These are phyloP conservation scores for Tiliqua scincoides DNA, from an alignment of 2,113 vertebrate species.

Conservation along the genomic window DNA sequence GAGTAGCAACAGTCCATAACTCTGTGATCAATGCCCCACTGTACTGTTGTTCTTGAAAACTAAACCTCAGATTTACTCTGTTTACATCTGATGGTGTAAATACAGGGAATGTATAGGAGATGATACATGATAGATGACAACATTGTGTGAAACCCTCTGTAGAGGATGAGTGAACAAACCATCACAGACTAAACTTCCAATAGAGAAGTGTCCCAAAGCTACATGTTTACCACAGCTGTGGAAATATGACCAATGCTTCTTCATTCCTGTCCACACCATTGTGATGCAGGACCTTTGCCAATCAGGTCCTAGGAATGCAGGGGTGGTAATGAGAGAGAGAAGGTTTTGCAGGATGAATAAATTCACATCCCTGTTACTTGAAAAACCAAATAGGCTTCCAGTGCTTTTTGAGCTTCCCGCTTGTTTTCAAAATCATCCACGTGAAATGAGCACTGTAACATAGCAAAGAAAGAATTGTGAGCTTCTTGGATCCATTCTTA, in stretches of 20 bases:
- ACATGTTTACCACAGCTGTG: neutral
- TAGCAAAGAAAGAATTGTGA: neutral
- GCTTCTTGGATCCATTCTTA: neutral
- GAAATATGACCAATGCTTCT: neutral
- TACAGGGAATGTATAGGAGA: too few relatives aligned
- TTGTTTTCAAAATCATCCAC: neutral
- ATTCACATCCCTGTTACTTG: neutral
- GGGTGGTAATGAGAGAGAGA: neutral
- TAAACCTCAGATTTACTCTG: too few relatives aligned
- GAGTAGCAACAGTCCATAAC: too few relatives aligned
- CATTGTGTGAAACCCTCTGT: too few relatives aligned
- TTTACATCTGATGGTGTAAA: too few relatives aligned
- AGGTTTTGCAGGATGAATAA: neutral
- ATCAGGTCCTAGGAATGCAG: neutral
- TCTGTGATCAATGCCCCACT: too few relatives aligned
- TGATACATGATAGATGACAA: too few relatives aligned
- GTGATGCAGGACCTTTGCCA: neutral
- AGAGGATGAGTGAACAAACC: too few relatives aligned
- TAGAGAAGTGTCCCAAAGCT: too few relatives aligned
- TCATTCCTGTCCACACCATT: neutral
- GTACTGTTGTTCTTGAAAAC: too few relatives aligned
- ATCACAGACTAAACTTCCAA: too few relatives aligned
- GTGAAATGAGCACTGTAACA: neutral
- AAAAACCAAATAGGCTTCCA: neutral
- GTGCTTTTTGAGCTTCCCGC: neutral